Conservation (phyloP, 2,797 vertebrate species). For the Megaceryle alcyon region DNA sequence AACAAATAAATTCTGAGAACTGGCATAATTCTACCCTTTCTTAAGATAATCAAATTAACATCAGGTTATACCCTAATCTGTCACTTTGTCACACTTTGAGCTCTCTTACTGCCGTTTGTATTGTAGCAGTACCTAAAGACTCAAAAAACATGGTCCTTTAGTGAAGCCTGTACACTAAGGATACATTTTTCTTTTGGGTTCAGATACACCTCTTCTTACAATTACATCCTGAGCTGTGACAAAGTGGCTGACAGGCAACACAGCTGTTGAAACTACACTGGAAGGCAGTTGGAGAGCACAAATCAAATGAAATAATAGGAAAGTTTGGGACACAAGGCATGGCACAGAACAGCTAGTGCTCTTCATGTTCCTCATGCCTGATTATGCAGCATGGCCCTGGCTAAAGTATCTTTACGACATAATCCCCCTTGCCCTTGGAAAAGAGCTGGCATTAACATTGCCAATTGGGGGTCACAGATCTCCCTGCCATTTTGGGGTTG, state of each 20-base stretch:
- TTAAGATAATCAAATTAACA: conserved; percentile 15
- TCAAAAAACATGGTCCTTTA: not conserved
- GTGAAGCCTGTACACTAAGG: not conserved
- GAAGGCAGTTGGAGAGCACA: not conserved
- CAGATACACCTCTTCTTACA: conserved; percentile 3
- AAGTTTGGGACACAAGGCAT: not conserved
- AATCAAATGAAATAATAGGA: not conserved
- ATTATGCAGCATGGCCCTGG: not conserved
- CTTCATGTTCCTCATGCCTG: not conserved
- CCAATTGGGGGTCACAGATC: fast-evolving
- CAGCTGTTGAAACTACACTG: conserved; percentile 10
- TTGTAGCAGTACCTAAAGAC: not conserved
- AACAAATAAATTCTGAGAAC: not conserved
- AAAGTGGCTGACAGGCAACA: conserved; percentile 35
- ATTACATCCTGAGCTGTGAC: conserved; percentile 27
- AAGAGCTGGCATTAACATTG: not conserved
- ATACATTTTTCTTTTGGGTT: not conserved
- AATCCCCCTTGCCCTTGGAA: not conserved
- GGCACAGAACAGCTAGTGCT: not conserved
- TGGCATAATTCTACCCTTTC: conserved; percentile 7
- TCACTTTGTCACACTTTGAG: not conserved
- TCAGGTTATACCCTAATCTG: not conserved
- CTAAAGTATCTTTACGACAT: not conserved
- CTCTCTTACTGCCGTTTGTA: not conserved
- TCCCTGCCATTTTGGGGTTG: not conserved